Evolutionary conservation across 2,888 invertebrate genomes (phyloP).

Genomic region (Megamerina dolium): DNA sequence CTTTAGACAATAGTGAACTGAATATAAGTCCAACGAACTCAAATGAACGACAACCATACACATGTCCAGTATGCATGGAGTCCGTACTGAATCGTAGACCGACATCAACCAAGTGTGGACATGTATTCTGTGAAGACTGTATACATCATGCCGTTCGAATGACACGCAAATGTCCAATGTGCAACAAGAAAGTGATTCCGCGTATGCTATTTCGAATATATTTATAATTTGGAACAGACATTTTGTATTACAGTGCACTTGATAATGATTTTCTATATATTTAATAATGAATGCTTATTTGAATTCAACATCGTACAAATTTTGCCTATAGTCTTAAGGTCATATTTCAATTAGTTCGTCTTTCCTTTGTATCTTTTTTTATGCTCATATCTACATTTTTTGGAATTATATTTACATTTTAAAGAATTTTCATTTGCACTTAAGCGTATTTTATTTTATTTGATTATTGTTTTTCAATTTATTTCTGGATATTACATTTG

Average conservation of each 20-base stretch:
- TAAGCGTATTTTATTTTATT: too few species aligned
- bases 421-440: too few species aligned
- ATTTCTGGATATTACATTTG: too few species aligned
- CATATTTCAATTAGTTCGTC: too few species aligned
- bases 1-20: background rate
- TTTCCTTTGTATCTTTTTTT: too few species aligned
- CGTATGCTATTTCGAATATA: slow-evolving; percentile 31
- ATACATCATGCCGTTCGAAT: slow-evolving; percentile 21
- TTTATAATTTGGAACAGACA: slow-evolving; percentile 9
- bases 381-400: too few species aligned
- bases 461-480: too few species aligned
- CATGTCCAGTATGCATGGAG: slow-evolving; percentile 37
- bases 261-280: too few species aligned
- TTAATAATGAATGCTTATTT: too few species aligned
- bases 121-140: slow-evolving; percentile 32
- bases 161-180: slow-evolving; percentile 34
- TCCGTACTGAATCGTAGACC: slow-evolving; percentile 24
- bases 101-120: slow-evolving; percentile 33
- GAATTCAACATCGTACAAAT: too few species aligned
- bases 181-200: slow-evolving; percentile 26
- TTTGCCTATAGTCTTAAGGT: too few species aligned
- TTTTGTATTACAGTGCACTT: background rate
- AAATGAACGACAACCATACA: slow-evolving; percentile 19
- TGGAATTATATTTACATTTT: too few species aligned
- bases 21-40: background rate